Evolutionary conservation across 2,888 invertebrate species (phyloP).

Genomic region (Celastrina argiolus): DNA sequence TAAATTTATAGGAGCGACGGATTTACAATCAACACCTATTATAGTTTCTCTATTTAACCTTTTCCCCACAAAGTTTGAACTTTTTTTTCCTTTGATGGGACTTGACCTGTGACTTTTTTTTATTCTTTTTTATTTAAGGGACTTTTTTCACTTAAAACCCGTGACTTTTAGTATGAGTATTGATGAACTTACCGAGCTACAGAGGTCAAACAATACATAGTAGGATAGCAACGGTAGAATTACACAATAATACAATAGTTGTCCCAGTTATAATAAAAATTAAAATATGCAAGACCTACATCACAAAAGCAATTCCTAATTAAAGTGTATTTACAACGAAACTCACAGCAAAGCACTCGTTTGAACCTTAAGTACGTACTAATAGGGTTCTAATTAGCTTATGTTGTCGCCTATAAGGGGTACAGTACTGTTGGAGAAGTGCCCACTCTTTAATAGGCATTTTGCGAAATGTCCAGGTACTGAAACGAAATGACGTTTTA

Average conservation of each 20-base stretch:
- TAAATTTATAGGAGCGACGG: too few species aligned
- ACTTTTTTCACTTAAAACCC: too few species aligned
- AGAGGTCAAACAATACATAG: too few species aligned
- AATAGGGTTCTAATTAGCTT: neutral
- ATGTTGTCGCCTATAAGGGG: neutral
- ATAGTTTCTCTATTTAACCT: too few species aligned
- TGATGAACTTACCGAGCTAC: too few species aligned
- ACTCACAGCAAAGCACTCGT: neutral
- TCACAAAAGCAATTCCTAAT: conserved; percentile 1
- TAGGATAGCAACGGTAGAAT: too few species aligned
- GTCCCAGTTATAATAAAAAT: neutral
- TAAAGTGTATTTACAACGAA: neutral
- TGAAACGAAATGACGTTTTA: neutral
- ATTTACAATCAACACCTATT: too few species aligned
- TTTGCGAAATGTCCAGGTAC: neutral
- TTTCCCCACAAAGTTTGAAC: too few species aligned
- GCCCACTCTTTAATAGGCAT: neutral
- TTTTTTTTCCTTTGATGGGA: too few species aligned
- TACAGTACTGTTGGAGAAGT: neutral
- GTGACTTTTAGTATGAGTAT: too few species aligned
- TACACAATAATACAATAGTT: neutral
- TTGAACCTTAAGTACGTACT: neutral
- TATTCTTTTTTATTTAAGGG: too few species aligned
- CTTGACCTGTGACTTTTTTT: too few species aligned
- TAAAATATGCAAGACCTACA: neutral